Conservation (phyloP, 2,888 invertebrate species). For the Cyrtodaria siliqua region DNA sequence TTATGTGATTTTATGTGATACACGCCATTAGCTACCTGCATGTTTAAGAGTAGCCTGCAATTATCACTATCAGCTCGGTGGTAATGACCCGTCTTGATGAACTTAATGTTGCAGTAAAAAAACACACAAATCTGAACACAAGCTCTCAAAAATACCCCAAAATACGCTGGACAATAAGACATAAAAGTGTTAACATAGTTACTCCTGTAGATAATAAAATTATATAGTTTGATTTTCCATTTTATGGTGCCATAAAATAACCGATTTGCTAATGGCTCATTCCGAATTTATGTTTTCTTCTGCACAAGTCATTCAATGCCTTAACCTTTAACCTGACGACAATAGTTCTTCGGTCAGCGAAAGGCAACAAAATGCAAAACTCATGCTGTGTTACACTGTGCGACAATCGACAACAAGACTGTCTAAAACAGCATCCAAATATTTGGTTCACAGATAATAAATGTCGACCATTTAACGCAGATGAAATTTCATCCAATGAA, state of each 20-base stretch:
- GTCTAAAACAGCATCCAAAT: no score
- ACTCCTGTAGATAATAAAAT: not conserved
- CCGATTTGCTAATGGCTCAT: constrained; percentile 11
- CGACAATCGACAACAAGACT: no score
- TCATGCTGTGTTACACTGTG: no score
- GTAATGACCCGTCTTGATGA: constrained; percentile 10
- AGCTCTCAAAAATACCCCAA: not conserved
- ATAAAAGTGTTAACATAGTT: not conserved
- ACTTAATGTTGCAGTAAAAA: constrained; percentile 11
- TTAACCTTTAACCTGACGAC: not conserved
- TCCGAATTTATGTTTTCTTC: constrained; percentile 1
- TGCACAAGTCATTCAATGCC: not conserved
- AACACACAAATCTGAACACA: constrained; percentile 19
- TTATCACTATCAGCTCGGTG: constrained; percentile 10
- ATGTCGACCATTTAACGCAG: no score
- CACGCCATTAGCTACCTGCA: constrained; percentile 21
- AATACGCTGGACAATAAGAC: not conserved
- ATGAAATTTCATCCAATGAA: no score
- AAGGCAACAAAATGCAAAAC: no score
- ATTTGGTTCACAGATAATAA: no score
- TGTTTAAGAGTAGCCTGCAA: constrained; percentile 24
- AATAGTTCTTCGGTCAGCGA: no score
- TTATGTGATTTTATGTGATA: constrained; percentile 15
- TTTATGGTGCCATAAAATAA: constrained; percentile 11
- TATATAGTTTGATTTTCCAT: constrained; percentile 4